Percentiles rank a stretch among this genome's conserved stretches.
These are phyloP conservation scores for Lithophane semibrunnea DNA, from an alignment of 2,888 invertebrate genomes.

Conservation along the genomic window DNA sequence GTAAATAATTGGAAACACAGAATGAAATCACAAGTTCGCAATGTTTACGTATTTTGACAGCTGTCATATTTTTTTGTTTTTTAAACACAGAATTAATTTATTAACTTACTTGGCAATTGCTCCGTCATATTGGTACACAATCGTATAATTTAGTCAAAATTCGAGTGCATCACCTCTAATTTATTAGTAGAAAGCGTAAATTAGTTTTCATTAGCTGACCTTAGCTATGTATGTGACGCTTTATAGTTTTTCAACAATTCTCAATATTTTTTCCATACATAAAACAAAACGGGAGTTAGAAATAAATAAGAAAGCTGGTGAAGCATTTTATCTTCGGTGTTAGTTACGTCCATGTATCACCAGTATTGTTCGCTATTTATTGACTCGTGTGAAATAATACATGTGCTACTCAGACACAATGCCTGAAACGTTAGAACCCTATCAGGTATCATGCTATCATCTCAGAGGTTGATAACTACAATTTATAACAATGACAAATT, in stretches of 20 bases:
- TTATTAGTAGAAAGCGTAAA: background rate
- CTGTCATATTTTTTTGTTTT: too few relatives aligned
- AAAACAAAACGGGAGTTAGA: constrained; percentile 27
- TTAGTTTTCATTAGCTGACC: background rate
- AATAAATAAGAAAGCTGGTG: constrained; percentile 32
- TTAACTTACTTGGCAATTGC: background rate
- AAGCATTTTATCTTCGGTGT: constrained; percentile 49
- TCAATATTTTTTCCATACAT: constrained; percentile 24
- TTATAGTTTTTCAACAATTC: background rate
- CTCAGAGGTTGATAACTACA: constrained; percentile 56
- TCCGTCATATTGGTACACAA: background rate
- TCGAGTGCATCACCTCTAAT: background rate
- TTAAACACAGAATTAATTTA: constrained; percentile 11
- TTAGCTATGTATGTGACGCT: background rate
- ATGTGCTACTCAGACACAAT: constrained; percentile 49
- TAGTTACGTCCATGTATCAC: constrained; percentile 56
- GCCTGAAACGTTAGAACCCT: constrained; percentile 61
- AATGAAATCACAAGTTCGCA: too few relatives aligned
- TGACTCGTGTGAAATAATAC: constrained; percentile 70
- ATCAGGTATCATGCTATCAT: constrained; percentile 56
- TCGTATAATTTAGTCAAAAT: constrained; percentile 7
- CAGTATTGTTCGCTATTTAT: constrained; percentile 67
- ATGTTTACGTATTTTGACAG: too few relatives aligned
- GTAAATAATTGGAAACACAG: background rate
- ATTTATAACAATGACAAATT: constrained; percentile 61